phyloP scores from a whole-genome alignment of 2,888 invertebrate genomes.

The Synanthedon myopaeformis region DNA sequence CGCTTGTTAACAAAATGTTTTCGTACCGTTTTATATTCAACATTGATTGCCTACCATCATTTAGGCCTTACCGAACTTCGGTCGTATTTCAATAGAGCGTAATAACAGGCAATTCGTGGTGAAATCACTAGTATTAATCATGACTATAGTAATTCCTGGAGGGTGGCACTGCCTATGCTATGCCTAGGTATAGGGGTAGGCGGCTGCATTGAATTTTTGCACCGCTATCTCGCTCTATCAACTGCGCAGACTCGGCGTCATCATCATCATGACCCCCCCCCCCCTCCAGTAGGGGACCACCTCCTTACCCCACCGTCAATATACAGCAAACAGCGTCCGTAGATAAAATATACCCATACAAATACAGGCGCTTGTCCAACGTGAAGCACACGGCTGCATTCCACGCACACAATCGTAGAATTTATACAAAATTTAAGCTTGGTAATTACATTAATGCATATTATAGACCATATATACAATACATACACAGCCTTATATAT shows the following conservation, averaged over 20 bases:
- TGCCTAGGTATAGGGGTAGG: not conserved
- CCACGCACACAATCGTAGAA: constrained; percentile 18
- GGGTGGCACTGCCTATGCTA: constrained; percentile 16
- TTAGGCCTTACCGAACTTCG: not conserved
- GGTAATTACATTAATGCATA: constrained; percentile 54
- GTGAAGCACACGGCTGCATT: constrained; percentile 11
- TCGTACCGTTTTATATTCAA: not conserved
- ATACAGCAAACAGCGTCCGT: constrained; percentile 44
- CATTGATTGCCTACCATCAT: not conserved
- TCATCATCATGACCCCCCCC: constrained; percentile 41
- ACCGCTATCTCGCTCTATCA: constrained; percentile 35
- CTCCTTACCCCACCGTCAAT: constrained; percentile 39
- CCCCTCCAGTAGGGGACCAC: constrained; percentile 6
- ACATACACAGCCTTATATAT: constrained; percentile 16
- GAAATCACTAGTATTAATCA: constrained; percentile 38
- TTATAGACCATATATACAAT: constrained; percentile 5
- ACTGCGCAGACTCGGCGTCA: constrained; percentile 57
- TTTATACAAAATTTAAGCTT: constrained; percentile 57
- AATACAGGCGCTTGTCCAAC: constrained; percentile 8
- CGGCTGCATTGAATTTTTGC: constrained; percentile 18
- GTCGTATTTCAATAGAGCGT: constrained; percentile 14
- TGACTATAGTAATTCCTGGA: constrained; percentile 11
- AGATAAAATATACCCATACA: constrained; percentile 53
- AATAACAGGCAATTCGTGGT: constrained; percentile 26
- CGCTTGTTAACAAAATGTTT: not conserved